Evolutionary conservation across 2,113 vertebrate genomes (phyloP).

Genomic region (Heliornis fulica): DNA sequence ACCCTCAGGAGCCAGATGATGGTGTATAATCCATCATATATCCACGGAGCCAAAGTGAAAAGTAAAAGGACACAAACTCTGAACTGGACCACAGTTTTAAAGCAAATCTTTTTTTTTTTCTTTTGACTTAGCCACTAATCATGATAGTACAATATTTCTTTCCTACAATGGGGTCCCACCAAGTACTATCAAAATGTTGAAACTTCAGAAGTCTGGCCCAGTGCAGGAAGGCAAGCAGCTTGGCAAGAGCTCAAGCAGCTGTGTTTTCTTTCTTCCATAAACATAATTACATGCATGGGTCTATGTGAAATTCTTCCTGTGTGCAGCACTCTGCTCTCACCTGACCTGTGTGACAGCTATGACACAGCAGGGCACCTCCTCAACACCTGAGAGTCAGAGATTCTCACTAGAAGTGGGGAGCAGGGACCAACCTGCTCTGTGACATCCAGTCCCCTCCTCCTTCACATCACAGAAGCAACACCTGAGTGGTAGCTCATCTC

Average conservation of each 20-base stretch:
- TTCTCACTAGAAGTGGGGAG: neutral
- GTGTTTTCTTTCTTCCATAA: neutral
- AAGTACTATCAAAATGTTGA: neutral
- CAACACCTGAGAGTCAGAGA: neutral
- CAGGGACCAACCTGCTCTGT: neutral
- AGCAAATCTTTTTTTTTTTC: neutral
- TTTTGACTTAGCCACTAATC: neutral
- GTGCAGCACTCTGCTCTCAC: neutral
- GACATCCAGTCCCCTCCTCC: neutral
- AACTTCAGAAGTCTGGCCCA: neutral
- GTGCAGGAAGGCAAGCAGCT: neutral
- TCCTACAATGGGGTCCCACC: neutral
- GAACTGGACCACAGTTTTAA: neutral
- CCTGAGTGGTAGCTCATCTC: neutral
- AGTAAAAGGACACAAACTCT: neutral
- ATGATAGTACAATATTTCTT: neutral
- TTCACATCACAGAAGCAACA: neutral
- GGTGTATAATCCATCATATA: neutral
- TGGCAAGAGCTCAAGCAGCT: neutral
- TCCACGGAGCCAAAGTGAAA: neutral
- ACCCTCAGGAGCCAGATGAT: neutral
- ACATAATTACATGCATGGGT: neutral
- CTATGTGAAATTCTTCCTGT: neutral
- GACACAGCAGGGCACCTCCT: neutral
- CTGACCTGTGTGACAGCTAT: neutral